Percentiles rank a stretch among this genome's conserved stretches.
phyloP scores from a whole-genome alignment of 30 jellyfish, hydroid and myxozoan genomes.

The Turritopsis rubra region DNA sequence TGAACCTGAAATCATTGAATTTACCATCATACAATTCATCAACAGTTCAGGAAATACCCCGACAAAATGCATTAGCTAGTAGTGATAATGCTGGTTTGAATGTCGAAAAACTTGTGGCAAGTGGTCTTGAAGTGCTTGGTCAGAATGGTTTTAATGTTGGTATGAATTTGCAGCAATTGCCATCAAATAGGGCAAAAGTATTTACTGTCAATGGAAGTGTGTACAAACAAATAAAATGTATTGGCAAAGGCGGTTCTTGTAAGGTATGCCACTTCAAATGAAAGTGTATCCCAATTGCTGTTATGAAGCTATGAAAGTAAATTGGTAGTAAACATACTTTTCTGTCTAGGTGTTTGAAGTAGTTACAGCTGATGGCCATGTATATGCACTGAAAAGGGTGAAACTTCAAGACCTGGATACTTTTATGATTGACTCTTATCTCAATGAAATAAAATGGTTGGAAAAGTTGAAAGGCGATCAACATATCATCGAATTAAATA shows the following conservation, averaged over 20 bases:
- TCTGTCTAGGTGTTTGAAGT: conserved; percentile 71
- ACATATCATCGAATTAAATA: conserved; percentile 44
- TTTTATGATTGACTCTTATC: conserved; percentile 36
- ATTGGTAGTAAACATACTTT: neutral
- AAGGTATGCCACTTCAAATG: no score
- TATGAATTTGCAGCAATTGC: neutral
- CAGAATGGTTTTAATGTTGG: conserved; percentile 18
- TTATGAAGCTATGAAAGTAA: no score
- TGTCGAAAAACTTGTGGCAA: neutral
- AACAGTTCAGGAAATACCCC: neutral
- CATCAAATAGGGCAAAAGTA: neutral
- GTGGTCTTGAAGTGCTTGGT: conserved; percentile 15
- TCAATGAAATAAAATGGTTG: conserved; percentile 61
- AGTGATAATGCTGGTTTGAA: neutral
- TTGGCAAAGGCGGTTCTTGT: conserved; percentile 86
- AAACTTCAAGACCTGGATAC: conserved; percentile 60
- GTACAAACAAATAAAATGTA: conserved; percentile 38
- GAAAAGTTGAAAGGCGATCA: conserved; percentile 50
- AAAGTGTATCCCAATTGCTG: no score
- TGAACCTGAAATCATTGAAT: no score
- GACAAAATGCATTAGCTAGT: neutral
- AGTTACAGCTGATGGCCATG: conserved; percentile 38
- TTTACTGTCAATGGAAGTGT: conserved; percentile 44
- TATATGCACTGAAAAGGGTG: conserved; percentile 75
- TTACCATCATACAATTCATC: neutral